A percentile compares a stretch with the other conserved stretches of the same genome.
Evolutionary conservation across 2,797 vertebrate species (phyloP).

Genomic region (Synaphobranchus kaupii): DNA sequence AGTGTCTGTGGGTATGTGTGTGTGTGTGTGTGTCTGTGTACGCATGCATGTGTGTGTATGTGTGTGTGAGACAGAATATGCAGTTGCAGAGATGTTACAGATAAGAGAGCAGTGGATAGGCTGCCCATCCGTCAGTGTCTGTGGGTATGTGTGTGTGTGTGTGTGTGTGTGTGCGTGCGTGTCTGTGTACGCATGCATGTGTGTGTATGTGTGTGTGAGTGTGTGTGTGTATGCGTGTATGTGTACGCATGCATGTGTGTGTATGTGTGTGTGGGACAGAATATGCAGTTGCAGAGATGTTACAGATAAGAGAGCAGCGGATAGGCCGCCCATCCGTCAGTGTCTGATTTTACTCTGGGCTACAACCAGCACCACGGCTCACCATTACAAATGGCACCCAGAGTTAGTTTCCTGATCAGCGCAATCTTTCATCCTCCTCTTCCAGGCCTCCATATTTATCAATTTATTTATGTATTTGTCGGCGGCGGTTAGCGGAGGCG

Average conservation of each 20-base stretch:
- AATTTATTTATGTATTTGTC: background rate
- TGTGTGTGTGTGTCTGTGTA: too few relatives aligned
- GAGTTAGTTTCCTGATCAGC: constrained; percentile 55
- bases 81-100: constrained; percentile 33
- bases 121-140: constrained; percentile 58
- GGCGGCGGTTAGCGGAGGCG: background rate
- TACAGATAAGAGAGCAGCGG: constrained; percentile 48
- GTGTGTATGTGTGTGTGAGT: too few relatives aligned
- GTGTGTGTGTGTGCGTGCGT: too few relatives aligned
- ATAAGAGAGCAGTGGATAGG: constrained; percentile 47
- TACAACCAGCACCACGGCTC: constrained; percentile 36
- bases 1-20: too few relatives aligned
- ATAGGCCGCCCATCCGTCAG: constrained; percentile 55
- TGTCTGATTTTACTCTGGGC: constrained; percentile 46
- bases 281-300: constrained; percentile 18
- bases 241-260: background rate
- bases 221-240: too few relatives aligned
- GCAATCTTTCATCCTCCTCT: constrained; percentile 46
- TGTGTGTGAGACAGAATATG: background rate
- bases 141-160: too few relatives aligned
- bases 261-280: background rate
- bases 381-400: constrained; percentile 54
- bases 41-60: background rate
- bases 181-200: too few relatives aligned
- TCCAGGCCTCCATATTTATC: constrained; percentile 40